phyloP scores from a whole-genome alignment of 2,888 invertebrate genomes.

The Chloromyia formosa region DNA sequence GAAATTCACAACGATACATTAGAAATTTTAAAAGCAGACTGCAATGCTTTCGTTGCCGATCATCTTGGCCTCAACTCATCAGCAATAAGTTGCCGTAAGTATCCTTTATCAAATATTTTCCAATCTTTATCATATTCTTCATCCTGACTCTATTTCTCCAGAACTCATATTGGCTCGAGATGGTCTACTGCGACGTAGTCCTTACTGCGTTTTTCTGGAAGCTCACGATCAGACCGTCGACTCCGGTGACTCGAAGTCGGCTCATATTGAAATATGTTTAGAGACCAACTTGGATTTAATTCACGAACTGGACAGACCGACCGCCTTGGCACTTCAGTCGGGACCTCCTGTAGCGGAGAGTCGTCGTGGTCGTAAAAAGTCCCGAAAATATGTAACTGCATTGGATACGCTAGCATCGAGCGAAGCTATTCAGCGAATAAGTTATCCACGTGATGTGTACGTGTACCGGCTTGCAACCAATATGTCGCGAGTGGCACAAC shows the following conservation, averaged over 20 bases:
- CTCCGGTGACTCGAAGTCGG: slow-evolving; percentile 51
- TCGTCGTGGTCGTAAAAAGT: slow-evolving; percentile 38
- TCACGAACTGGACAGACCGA: slow-evolving; percentile 58
- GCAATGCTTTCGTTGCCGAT: slow-evolving; percentile 61
- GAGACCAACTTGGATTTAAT: slow-evolving; percentile 57
- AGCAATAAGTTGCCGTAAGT: slow-evolving; percentile 63
- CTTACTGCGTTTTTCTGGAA: slow-evolving; percentile 66
- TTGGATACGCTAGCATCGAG: slow-evolving; percentile 53
- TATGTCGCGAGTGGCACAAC: slow-evolving; percentile 65
- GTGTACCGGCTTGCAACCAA: slow-evolving; percentile 64
- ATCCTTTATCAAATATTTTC: slow-evolving; percentile 28
- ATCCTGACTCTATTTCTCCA: slow-evolving; percentile 47
- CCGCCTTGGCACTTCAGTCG: slow-evolving; percentile 56
- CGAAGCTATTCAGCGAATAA: slow-evolving; percentile 51
- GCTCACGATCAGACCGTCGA: slow-evolving; percentile 67
- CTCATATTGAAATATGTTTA: slow-evolving; percentile 60
- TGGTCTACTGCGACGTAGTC: slow-evolving; percentile 59
- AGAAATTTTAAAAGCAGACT: slow-evolving; percentile 57
- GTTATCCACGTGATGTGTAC: slow-evolving; percentile 59
- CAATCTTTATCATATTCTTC: not conserved
- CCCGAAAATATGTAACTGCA: slow-evolving; percentile 50
- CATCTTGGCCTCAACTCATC: slow-evolving; percentile 59
- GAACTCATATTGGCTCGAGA: slow-evolving; percentile 59
- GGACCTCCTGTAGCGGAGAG: slow-evolving; percentile 13
- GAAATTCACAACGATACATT: slow-evolving; percentile 58